Base-by-base conservation (phyloP, 2,888 invertebrate genomes). In the Thalpophila matura region DNA sequence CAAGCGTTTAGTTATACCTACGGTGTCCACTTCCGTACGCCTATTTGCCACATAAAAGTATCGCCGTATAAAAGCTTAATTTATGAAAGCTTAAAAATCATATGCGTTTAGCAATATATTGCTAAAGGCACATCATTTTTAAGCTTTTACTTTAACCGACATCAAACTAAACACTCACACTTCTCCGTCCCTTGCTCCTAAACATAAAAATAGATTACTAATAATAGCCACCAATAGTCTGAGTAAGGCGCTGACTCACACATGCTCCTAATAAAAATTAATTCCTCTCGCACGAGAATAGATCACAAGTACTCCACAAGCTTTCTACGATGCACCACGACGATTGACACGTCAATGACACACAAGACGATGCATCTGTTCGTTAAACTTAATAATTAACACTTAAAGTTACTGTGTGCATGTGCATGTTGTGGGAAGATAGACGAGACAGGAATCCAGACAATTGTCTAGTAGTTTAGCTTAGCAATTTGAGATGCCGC, bases 371-470 rank as follows among this genome's bases (percentile, higher is more conserved):
- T 71, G 69, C 75, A 74, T 77, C 70, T 75, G 73, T 80, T 81
- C 78, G 86, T 86, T 86, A 85, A 78, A 78, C 76, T 66, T 69
- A 81, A 85, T 83, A 89, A 90, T 90, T 89, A 86, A 82, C 79
- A 79, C 79, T 87, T 86, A 85, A 81, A 76, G 57, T 69, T 70
- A 77, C 64, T 53, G 78, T 79, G 69, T n/a, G 81, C 82, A 77
- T 76, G 76, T 53, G 57, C 33, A 58, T 47, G 65, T 63, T 43
- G 59, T 43, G 14, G 61, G 0, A 0, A 31, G 0, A 22, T 12
- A 0, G 1, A 9, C 7, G 6, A 7, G 4, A 0, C 0, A 1
- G 47, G 18, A 0, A 4, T 27, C 26, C n/a, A 4, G 14, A 4
- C n/a, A 7, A 47, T 49, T 42, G 18, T 26, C 18, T 49, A 10